Evolutionary conservation across 2,888 invertebrate genomes (phyloP), one percentile per base, ranked within the genome.

Genomic region (Halocaridina rubra): DNA sequence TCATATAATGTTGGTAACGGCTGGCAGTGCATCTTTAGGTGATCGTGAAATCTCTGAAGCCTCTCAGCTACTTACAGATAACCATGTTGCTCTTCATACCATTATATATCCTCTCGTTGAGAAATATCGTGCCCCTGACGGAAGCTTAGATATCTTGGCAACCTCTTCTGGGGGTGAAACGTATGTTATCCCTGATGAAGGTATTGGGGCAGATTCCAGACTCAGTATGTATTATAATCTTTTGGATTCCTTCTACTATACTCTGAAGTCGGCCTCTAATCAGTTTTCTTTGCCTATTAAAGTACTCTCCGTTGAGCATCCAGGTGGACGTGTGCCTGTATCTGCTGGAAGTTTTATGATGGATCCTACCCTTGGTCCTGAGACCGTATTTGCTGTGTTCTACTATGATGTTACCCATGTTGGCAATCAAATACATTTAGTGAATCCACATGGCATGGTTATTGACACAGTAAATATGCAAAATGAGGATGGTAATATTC

Each of bases 161-260:
- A 89, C 91, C 57, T 90, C 90, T 74, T 93, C 92, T 0, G 90
- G 90, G 69, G 93, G 92, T 24, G 90, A 90, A 13, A 90, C 92
- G 8, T 93, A 92, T 88, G 92, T 92, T 0, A 92, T 93, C 0
- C 90, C 91, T 32, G 93, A 93, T 89, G 90, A 91, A 80, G 92
- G 92, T n/a, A 84, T 88, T n/a, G 89, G 89, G 8, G 89, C 88
- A 33, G 88, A 89, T 69, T 89, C 90, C 80, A 89, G 85, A 67
- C 89, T 89, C 75, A 89, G 89, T 81, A 87, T 89, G 72, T 86
- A 88, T 69, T 89, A 89, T 88, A 74, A 88, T 69, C 89, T 89
- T 5, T 89, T 86, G 64, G 89, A 90, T 67, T 89, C 90, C 53
- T 86, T 90, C 39, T 89, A 90, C 86, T 88, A 89, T 81, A 89